Conservation (phyloP, 37 sponge, comb jelly and placozoan genomes). For the Ianthella basta region DNA sequence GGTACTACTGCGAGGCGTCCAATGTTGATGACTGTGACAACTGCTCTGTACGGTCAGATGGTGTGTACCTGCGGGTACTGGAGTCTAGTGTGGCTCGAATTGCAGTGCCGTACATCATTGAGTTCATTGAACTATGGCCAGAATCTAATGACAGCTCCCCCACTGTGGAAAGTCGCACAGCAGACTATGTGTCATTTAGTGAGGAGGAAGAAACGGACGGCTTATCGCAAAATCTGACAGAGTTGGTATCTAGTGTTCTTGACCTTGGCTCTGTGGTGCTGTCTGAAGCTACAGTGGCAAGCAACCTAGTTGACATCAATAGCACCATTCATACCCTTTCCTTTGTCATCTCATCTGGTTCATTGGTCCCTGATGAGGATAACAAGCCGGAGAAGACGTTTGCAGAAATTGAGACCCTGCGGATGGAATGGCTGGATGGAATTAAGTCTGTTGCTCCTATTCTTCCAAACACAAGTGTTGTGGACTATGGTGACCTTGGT, state of each 20-base stretch:
- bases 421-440: slow-evolving; percentile 3
- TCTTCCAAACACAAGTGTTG: not conserved
- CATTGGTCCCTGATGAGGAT: not conserved
- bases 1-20: slow-evolving; percentile 24
- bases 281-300: not conserved
- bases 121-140: not conserved
- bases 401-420: not conserved
- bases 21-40: not conserved
- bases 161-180: not conserved
- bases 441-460: not conserved
- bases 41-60: not conserved
- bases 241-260: not conserved
- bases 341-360: not conserved
- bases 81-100: not conserved
- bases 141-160: not conserved
- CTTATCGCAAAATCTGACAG: not conserved
- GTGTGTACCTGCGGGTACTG: slow-evolving; percentile 7
- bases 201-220: not conserved
- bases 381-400: not conserved
- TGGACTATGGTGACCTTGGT: not conserved
- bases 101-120: not conserved
- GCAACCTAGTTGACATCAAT: not conserved
- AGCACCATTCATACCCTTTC: not conserved
- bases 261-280: not conserved
- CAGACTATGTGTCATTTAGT: slow-evolving; percentile 1